Evolutionary conservation across 2,888 invertebrate species (phyloP), one percentile per base, ranked within the genome.

Genomic region (Amaurobius ferox): DNA sequence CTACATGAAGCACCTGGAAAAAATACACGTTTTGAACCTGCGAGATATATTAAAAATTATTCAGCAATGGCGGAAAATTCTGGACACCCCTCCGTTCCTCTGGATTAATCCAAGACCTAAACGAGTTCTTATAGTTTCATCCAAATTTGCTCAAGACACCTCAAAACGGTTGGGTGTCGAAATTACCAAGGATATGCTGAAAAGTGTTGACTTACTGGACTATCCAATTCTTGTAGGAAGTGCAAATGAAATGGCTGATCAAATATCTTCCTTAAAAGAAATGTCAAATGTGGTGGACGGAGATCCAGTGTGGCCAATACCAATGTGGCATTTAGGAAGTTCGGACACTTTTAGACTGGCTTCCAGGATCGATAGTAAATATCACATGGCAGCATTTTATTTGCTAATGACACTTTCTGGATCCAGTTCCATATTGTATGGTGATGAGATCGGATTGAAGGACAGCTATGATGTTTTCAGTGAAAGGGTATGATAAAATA

Each of bases 371-470:
- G 83, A 85, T 19, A 55, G 44, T 29, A 77, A 66, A 40, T 85
- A 73, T 67, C 72, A 74, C 44, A 86, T 79, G 64, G 95, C 95
- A 0, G 93, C 94, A 5, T 93, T 94, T 0, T 92, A 96, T 88
- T 92, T 98, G 89, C 94, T 96, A 90, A 92, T 97, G 90, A 94
- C 95, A 92, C 92, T 98, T 48, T 97, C 97, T 0, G 98, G 95
- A 2, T 96, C 97, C 0, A 94, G 96, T 0, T 95, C 94, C 89
- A 94, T 97, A 89, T 96, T 97, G 91, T 98, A 98, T 91, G 97
- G 97, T 0, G 97, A 98, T 91, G 97, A 98, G 93, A 94, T 97
- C 87, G 95, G 95, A 0, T 92, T 96, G 88, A 92, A 93, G 67
- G 94, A 94, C 68, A 74, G 79, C 9, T 70, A 67, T 16, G 81